Evolutionary conservation across 2,888 invertebrate species (phyloP).

Genomic region (Thysanoteuthis rhombus): DNA sequence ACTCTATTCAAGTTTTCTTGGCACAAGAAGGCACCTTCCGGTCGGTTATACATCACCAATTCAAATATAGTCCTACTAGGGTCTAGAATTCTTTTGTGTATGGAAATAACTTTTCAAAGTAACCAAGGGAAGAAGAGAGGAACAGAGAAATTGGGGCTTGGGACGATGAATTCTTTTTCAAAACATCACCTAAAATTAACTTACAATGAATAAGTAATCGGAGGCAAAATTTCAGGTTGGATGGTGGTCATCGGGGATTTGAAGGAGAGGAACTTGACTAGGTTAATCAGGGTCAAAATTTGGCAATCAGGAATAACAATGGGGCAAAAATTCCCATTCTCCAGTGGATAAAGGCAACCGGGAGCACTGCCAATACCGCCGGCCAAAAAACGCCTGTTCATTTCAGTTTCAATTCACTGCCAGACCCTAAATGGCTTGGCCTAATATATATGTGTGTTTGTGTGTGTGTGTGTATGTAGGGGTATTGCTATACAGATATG

Average conservation of each 20-base stretch:
- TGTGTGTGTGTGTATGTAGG: not conserved
- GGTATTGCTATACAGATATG: not conserved
- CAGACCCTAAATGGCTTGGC: not conserved
- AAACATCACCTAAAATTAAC: not conserved
- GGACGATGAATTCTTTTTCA: not conserved
- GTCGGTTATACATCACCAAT: not conserved
- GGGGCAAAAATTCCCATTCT: not conserved
- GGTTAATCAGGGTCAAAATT: not conserved
- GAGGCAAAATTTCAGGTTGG: too few species aligned
- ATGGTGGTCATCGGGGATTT: too few species aligned
- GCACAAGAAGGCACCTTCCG: not conserved
- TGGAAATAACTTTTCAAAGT: not conserved
- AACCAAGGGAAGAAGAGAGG: not conserved
- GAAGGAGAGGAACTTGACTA: not conserved
- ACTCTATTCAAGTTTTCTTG: not conserved
- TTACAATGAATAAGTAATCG: not conserved
- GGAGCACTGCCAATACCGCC: not conserved
- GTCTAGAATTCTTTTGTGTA: not conserved
- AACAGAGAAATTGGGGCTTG: not conserved
- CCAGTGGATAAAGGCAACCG: not conserved
- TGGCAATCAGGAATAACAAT: not conserved
- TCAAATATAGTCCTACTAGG: too few species aligned
- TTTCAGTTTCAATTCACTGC: not conserved
- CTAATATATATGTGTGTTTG: not conserved
- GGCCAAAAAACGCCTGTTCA: not conserved